These are phyloP conservation scores for Cecropterus lyciades DNA, from an alignment of 1,140 invertebrate genomes.

Conservation along the genomic window DNA sequence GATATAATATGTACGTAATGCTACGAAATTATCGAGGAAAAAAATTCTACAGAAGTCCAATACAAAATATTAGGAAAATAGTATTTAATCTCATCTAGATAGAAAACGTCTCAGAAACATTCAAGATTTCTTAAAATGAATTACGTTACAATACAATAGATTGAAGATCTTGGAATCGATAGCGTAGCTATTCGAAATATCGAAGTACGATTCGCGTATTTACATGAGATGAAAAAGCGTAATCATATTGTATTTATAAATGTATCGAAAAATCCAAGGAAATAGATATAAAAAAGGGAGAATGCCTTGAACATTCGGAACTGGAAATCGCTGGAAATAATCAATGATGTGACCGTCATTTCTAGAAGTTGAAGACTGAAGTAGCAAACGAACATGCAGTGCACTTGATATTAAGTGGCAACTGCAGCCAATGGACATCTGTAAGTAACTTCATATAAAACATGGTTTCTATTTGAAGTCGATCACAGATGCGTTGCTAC, in stretches of 20 bases:
- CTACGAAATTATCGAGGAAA: conserved; percentile 74
- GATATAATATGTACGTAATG: conserved; percentile 66
- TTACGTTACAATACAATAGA: conserved; percentile 44
- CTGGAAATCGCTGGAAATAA: no score
- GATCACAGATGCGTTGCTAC: no score
- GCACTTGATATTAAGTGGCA: no score
- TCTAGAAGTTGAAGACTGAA: no score
- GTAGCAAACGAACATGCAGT: no score
- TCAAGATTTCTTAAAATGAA: conserved; percentile 45
- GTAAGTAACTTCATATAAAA: no score
- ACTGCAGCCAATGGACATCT: no score
- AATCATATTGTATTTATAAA: conserved; percentile 54
- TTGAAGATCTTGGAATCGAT: conserved; percentile 42
- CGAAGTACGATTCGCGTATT: conserved; percentile 57
- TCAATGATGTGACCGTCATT: no score
- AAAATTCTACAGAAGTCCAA: conserved; percentile 69
- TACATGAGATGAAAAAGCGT: conserved; percentile 55
- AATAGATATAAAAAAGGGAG: conserved; percentile 54
- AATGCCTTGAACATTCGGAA: conserved; percentile 27
- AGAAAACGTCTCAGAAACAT: conserved; percentile 72
- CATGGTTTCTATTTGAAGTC: no score
- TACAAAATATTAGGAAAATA: conserved; percentile 82
- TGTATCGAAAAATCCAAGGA: conserved; percentile 65
- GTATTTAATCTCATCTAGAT: conserved; percentile 66
- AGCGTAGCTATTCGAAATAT: conserved; percentile 45